phyloP scores from a whole-genome alignment of 2,888 invertebrate species.

The Odontothrips loti region DNA sequence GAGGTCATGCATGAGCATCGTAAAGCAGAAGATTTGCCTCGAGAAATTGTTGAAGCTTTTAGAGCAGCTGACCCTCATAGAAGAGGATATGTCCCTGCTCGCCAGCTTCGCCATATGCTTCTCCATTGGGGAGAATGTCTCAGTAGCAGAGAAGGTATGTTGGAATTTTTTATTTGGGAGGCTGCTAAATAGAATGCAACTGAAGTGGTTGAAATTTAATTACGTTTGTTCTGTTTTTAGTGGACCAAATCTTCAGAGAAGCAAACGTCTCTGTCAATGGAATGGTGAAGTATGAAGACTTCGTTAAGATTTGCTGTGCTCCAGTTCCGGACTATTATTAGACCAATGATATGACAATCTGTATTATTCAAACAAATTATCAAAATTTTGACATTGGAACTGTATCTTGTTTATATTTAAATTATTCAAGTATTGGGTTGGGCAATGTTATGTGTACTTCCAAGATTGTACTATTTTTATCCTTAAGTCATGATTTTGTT shows the following conservation, averaged over 20 bases:
- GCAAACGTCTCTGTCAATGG: slow-evolving; percentile 79
- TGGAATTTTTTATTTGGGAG: neutral
- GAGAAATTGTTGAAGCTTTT: slow-evolving; percentile 83
- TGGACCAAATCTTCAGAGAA: slow-evolving; percentile 87
- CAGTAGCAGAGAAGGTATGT: slow-evolving; percentile 56
- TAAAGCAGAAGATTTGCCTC: slow-evolving; percentile 72
- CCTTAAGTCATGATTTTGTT: too few species aligned
- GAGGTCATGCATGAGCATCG: slow-evolving; percentile 94
- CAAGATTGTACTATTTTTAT: too few species aligned
- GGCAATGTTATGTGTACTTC: neutral
- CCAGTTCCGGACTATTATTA: slow-evolving; percentile 90
- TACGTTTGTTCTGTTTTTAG: slow-evolving; percentile 45
- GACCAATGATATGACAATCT: slow-evolving; percentile 37
- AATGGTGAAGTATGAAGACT: slow-evolving; percentile 82
- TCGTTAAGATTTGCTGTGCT: slow-evolving; percentile 87
- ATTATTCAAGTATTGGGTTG: neutral
- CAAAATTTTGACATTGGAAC: too few species aligned
- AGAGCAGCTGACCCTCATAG: slow-evolving; percentile 74
- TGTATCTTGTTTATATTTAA: too few species aligned
- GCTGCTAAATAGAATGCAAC: neutral
- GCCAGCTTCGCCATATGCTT: slow-evolving; percentile 78
- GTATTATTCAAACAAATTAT: neutral
- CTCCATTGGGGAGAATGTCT: slow-evolving; percentile 91
- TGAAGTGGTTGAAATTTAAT: too few species aligned
- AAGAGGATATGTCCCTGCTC: slow-evolving; percentile 70